These are phyloP conservation scores for Madoqua kirkii DNA, from an alignment of 2,113 vertebrate genomes.

Conservation along the genomic window DNA sequence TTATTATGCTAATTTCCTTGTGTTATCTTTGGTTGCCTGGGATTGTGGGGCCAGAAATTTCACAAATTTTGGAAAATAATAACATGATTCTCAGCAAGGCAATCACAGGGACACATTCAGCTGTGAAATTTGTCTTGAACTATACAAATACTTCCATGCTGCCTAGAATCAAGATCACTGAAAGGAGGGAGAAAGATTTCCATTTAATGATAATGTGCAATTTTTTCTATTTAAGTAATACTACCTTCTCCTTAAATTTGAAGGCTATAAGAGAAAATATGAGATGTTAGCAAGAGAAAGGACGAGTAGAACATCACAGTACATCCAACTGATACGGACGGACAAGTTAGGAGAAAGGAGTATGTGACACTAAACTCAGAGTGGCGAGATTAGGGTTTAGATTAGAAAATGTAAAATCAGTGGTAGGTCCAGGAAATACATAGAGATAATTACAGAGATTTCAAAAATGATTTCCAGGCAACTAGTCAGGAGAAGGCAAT, in stretches of 20 bases:
- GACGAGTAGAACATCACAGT: not conserved
- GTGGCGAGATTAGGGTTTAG: not conserved
- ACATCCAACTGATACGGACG: not conserved
- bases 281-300: not conserved
- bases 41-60: slow-evolving; percentile 17
- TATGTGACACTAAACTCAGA: not conserved
- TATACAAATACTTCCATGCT: slow-evolving; percentile 15
- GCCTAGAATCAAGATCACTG: not conserved
- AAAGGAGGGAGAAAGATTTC: not conserved
- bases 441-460: not conserved
- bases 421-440: not conserved
- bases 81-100: slow-evolving; percentile 9
- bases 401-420: slow-evolving; percentile 10
- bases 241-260: not conserved
- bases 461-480: slow-evolving; percentile 5
- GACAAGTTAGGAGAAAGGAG: not conserved
- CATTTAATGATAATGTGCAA: not conserved
- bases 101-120: slow-evolving; percentile 32
- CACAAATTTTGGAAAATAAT: slow-evolving; percentile 40
- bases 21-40: slow-evolving; percentile 33
- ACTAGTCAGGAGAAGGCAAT: not conserved
- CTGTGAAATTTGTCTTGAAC: slow-evolving; percentile 44
- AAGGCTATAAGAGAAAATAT: not conserved
- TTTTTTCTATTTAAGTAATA: not conserved
- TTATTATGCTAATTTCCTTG: slow-evolving; percentile 38